Percentiles rank a stretch among this genome's conserved stretches.
Conservation (phyloP, 1,140 invertebrate species). For the Thereuonema tuberculata region DNA sequence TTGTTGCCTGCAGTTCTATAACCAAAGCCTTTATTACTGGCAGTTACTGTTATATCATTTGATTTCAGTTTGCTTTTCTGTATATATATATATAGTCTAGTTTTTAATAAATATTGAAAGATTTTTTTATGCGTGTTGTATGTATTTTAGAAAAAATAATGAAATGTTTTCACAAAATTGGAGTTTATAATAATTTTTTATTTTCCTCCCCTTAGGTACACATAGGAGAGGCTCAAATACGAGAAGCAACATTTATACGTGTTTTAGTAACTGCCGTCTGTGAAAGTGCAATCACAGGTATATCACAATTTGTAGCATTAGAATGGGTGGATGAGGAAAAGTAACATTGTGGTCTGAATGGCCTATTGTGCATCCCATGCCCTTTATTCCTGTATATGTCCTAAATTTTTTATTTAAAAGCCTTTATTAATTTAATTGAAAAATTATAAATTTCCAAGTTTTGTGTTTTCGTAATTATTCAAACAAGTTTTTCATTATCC, state of each 20-base stretch:
- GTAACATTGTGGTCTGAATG: too few species aligned
- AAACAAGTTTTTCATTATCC: too few species aligned
- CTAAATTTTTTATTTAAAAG: neutral
- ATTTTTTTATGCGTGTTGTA: neutral
- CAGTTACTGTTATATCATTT: neutral
- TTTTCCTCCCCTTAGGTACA: conserved; percentile 45
- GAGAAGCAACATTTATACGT: conserved; percentile 36
- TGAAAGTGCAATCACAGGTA: conserved; percentile 28
- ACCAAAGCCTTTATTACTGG: neutral
- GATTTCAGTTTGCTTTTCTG: neutral
- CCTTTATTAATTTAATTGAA: neutral
- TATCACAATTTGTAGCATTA: neutral
- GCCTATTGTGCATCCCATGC: too few species aligned
- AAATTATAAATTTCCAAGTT: neutral
- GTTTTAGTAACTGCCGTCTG: conserved; percentile 54
- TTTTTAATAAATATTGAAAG: too few species aligned
- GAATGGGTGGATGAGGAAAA: too few species aligned
- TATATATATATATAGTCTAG: neutral
- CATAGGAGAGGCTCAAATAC: conserved; percentile 22
- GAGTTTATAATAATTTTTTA: conserved; percentile 15
- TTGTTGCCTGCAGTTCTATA: too few species aligned
- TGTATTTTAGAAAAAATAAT: neutral
- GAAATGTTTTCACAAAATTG: neutral
- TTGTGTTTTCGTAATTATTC: too few species aligned
- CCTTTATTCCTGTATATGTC: too few species aligned